phyloP scores from a whole-genome alignment of 2,797 vertebrate species.

The Acridotheres tristis region DNA sequence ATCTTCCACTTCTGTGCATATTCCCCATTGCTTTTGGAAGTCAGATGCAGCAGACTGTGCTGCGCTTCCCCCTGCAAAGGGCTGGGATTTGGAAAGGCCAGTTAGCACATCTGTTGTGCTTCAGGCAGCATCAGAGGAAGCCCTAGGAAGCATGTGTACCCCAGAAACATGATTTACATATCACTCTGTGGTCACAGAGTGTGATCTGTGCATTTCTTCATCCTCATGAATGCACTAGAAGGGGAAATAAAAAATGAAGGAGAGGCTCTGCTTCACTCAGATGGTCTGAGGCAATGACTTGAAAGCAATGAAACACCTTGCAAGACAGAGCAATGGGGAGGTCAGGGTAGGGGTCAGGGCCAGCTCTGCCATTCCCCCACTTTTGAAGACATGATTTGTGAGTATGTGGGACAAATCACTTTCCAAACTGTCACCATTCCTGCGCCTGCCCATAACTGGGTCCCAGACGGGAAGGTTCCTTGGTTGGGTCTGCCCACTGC shows the following conservation, averaged over 20 bases:
- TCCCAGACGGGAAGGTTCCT: neutral
- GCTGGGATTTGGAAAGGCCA: neutral
- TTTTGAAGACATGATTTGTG: neutral
- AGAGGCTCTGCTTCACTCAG: neutral
- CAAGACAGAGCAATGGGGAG: neutral
- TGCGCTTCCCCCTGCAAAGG: neutral
- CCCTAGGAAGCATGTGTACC: neutral
- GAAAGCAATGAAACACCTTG: neutral
- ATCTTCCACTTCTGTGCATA: neutral
- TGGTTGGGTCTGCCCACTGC: neutral
- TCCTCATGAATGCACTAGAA: neutral
- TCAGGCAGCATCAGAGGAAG: neutral
- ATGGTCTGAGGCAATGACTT: neutral
- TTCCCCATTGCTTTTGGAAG: neutral
- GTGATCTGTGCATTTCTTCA: neutral
- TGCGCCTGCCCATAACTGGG: neutral
- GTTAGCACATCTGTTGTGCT: neutral
- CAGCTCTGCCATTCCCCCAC: neutral
- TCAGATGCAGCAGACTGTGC: neutral
- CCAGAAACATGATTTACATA: neutral
- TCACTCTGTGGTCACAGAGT: neutral
- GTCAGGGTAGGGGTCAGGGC: neutral
- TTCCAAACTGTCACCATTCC: neutral
- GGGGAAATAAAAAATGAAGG: neutral
- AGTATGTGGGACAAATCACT: neutral